These are phyloP conservation scores for Eulemur rufifrons DNA, from an alignment of 2,113 vertebrate genomes.

Conservation along the genomic window DNA sequence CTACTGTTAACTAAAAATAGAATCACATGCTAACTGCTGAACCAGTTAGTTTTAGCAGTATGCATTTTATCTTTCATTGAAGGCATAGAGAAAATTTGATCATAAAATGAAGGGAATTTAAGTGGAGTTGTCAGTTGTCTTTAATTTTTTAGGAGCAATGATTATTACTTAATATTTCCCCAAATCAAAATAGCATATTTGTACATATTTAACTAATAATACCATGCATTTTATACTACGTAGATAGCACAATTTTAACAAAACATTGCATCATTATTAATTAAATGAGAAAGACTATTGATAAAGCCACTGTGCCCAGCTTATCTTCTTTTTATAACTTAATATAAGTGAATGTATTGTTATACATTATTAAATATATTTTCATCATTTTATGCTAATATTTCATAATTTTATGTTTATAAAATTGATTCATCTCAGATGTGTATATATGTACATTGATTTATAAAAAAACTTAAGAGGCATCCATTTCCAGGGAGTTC, in stretches of 20 bases:
- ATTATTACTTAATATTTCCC: not conserved
- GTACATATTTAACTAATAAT: not conserved
- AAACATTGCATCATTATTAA: not conserved
- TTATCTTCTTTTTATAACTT: not conserved
- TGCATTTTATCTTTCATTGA: not conserved
- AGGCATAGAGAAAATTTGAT: not conserved
- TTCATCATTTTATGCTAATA: not conserved
- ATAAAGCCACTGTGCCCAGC: too few relatives aligned
- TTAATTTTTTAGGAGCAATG: not conserved
- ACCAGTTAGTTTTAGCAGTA: not conserved
- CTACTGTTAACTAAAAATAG: not conserved
- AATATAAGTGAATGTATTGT: not conserved
- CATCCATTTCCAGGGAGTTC: not conserved
- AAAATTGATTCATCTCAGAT: not conserved
- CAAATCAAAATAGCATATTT: not conserved
- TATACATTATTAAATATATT: too few relatives aligned
- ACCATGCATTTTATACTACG: not conserved
- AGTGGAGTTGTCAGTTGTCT: not conserved
- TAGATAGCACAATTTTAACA: not conserved
- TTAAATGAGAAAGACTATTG: not conserved
- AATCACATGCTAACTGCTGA: not conserved
- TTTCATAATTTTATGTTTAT: not conserved
- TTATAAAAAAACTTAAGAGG: not conserved
- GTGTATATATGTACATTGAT: too few relatives aligned
- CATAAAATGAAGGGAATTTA: not conserved